A percentile compares a stretch with the other conserved stretches of the same genome.
These are phyloP conservation scores for Oxyura jamaicensis DNA, from an alignment of 2,113 vertebrate species.

Conservation along the genomic window DNA sequence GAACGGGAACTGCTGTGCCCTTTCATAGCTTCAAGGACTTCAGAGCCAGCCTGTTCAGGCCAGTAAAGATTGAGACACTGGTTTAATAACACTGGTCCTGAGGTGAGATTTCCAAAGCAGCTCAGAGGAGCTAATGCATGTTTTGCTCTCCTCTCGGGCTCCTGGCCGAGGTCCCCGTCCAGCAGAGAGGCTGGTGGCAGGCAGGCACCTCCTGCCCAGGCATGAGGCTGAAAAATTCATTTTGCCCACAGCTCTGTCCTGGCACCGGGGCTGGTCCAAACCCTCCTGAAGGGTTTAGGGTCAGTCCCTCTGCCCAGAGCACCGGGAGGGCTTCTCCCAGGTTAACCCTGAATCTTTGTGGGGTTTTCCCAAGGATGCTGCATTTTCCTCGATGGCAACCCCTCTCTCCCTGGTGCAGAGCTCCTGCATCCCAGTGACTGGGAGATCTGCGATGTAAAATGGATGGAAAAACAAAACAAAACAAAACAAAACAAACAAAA, in stretches of 20 bases:
- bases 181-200: neutral
- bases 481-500: too few relatives aligned
- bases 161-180: fast-evolving
- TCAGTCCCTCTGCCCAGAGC: neutral
- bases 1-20: neutral
- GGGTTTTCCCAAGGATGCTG: neutral
- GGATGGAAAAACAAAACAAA: too few relatives aligned
- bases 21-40: neutral
- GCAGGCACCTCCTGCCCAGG: neutral
- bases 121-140: neutral
- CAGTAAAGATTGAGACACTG: neutral
- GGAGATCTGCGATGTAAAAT: fast-evolving
- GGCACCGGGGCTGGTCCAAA: neutral
- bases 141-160: neutral
- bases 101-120: neutral
- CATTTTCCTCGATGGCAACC: fast-evolving
- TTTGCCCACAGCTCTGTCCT: too few relatives aligned
- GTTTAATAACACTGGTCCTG: neutral
- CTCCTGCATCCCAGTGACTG: neutral
- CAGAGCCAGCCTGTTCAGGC: neutral
- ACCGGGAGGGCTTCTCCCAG: fast-evolving
- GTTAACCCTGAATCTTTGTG: too few relatives aligned
- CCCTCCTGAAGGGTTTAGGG: neutral
- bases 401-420: neutral
- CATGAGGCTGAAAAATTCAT: neutral